Evolutionary conservation across 2,888 invertebrate species (phyloP).

Genomic region (Protodeltote pygarga): DNA sequence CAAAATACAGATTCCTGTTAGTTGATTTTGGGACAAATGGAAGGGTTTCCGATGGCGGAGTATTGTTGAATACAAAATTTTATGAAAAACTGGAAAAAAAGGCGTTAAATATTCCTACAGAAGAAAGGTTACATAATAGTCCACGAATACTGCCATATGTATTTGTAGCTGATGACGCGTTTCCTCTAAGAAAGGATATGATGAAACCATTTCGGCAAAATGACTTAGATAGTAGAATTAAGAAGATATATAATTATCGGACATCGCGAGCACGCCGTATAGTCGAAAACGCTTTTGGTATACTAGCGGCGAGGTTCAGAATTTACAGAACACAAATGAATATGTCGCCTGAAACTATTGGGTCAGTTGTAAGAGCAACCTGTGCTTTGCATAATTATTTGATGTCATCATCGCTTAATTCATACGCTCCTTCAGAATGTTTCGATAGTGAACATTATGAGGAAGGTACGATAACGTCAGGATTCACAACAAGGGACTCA

Average conservation of each 20-base stretch:
- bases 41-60: constrained; percentile 8
- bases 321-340: constrained; percentile 8
- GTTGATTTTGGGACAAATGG: constrained; percentile 12
- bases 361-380: constrained; percentile 2
- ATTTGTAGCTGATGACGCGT: constrained; percentile 25
- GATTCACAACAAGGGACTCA: constrained; percentile 1
- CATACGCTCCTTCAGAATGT: constrained; percentile 3
- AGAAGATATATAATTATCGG: constrained; percentile 12
- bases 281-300: constrained; percentile 17
- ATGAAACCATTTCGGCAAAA: too few species aligned
- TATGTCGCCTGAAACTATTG: constrained; percentile 3
- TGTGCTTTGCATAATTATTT: constrained; percentile 4
- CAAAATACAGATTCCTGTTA: constrained; percentile 14
- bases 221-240: not conserved
- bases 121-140: constrained; percentile 1
- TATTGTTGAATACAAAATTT: constrained; percentile 8
- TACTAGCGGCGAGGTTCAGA: constrained; percentile 2
- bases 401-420: not conserved
- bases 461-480: constrained; percentile 1
- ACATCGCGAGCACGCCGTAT: constrained; percentile 16
- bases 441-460: constrained; percentile 1
- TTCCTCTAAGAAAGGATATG: constrained; percentile 2
- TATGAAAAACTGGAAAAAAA: constrained; percentile 7
- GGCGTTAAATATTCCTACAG: constrained; percentile 4
- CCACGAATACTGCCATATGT: constrained; percentile 16